Conservation (phyloP, 2,888 invertebrate species). For the Oasisia sp. region DNA sequence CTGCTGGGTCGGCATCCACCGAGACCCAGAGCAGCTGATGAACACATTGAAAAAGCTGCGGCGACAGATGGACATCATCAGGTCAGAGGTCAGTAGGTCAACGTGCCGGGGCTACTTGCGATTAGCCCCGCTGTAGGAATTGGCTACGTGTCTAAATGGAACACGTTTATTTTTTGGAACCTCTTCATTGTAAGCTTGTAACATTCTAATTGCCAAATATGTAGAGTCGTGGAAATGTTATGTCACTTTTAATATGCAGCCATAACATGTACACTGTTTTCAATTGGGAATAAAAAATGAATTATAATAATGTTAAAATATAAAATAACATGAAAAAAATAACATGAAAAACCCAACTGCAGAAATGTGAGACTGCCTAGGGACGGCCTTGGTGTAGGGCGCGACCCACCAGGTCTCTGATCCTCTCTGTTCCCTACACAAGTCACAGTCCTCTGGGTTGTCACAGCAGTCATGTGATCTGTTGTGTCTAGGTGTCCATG, state of each 20-base stretch:
- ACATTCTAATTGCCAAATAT: neutral
- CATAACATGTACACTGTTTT: too few relatives aligned
- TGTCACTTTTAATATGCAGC: too few relatives aligned
- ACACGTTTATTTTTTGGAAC: neutral
- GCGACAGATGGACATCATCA: constrained; percentile 99
- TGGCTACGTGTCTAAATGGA: neutral
- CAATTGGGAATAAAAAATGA: too few relatives aligned
- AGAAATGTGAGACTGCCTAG: too few relatives aligned
- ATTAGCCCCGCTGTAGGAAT: neutral
- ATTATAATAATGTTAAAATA: too few relatives aligned
- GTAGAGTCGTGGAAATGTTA: neutral
- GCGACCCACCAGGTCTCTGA: neutral
- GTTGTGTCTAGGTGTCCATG: constrained; percentile 82
- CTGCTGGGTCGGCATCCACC: constrained; percentile 98
- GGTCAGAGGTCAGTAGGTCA: constrained; percentile 80
- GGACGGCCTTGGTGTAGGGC: neutral
- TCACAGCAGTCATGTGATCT: neutral
- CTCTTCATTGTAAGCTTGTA: neutral
- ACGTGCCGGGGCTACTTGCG: neutral
- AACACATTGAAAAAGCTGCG: constrained; percentile 93
- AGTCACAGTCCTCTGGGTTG: too few relatives aligned
- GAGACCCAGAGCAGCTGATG: constrained; percentile 99
- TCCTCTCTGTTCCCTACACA: neutral
- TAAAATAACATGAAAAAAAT: too few relatives aligned
- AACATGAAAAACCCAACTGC: too few relatives aligned